A percentile compares a stretch with the other conserved stretches of the same genome.
Evolutionary conservation across 2,113 vertebrate species (phyloP).

Genomic region (Cynocephalus volans): DNA sequence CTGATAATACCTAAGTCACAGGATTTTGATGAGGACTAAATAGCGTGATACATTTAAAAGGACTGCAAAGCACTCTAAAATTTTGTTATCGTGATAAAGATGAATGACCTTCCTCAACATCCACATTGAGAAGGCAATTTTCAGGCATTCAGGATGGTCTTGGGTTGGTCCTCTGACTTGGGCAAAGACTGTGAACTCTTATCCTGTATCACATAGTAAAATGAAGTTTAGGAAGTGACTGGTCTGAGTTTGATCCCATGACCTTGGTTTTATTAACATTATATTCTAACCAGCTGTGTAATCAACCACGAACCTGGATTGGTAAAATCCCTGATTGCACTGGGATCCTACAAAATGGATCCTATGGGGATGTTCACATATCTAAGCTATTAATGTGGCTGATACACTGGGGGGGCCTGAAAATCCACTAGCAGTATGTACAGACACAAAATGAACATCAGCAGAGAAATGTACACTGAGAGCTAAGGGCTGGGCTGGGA

Average conservation of each 20-base stretch:
- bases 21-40: neutral
- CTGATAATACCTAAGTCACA: neutral
- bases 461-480: neutral
- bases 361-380: neutral
- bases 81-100: neutral
- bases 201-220: neutral
- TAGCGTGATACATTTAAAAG: neutral
- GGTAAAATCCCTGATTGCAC: neutral
- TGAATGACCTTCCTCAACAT: neutral
- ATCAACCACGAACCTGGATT: neutral
- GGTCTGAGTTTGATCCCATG: neutral
- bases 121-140: neutral
- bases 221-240: neutral
- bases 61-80: neutral
- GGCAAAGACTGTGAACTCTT: neutral
- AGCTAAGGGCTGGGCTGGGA: neutral
- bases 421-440: neutral
- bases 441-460: neutral
- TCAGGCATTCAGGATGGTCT: neutral
- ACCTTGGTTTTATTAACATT: neutral
- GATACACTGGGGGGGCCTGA: neutral
- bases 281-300: conserved; percentile 7
- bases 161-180: neutral
- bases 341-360: neutral
- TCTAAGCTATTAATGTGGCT: neutral